phyloP scores from a whole-genome alignment of 2,113 vertebrate genomes.

The Chaenogobius annularis region DNA sequence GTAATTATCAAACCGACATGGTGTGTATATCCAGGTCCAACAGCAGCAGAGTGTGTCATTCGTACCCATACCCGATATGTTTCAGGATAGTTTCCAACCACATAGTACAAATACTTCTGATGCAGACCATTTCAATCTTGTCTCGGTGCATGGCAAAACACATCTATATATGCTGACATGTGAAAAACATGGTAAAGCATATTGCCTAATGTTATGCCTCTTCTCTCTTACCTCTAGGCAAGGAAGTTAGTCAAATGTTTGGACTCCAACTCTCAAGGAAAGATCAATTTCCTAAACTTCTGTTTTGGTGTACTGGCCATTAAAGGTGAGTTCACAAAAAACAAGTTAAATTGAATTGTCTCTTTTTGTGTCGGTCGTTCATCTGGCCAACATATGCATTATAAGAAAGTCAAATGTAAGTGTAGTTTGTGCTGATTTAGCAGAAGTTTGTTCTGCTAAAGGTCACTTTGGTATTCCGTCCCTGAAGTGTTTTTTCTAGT shows the following conservation, averaged over 20 bases:
- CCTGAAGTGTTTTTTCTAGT: not conserved
- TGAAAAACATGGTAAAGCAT: not conserved
- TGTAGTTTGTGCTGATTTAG: slow-evolving; percentile 7
- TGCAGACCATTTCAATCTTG: not conserved
- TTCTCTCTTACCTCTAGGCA: slow-evolving; percentile 72
- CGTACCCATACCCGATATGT: not conserved
- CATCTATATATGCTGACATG: not conserved
- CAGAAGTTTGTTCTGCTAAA: slow-evolving; percentile 9
- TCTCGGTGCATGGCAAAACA: not conserved
- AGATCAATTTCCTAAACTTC: slow-evolving; percentile 89
- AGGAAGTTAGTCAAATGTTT: slow-evolving; percentile 83
- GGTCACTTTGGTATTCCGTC: slow-evolving; percentile 9
- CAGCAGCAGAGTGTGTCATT: not conserved
- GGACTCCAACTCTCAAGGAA: slow-evolving; percentile 84
- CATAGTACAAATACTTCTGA: not conserved
- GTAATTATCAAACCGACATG: not conserved
- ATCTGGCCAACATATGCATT: not conserved
- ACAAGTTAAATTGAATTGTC: not conserved
- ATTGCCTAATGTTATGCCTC: not conserved
- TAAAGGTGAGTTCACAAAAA: slow-evolving; percentile 78
- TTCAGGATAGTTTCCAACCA: not conserved
- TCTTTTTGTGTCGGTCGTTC: not conserved
- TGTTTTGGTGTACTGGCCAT: slow-evolving; percentile 89
- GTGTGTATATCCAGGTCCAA: not conserved
- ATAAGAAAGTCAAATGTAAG: not conserved